Evolutionary conservation across 2,888 invertebrate species (phyloP), one percentile per base, ranked within the genome.

Genomic region (Polydesmus complanatus): DNA sequence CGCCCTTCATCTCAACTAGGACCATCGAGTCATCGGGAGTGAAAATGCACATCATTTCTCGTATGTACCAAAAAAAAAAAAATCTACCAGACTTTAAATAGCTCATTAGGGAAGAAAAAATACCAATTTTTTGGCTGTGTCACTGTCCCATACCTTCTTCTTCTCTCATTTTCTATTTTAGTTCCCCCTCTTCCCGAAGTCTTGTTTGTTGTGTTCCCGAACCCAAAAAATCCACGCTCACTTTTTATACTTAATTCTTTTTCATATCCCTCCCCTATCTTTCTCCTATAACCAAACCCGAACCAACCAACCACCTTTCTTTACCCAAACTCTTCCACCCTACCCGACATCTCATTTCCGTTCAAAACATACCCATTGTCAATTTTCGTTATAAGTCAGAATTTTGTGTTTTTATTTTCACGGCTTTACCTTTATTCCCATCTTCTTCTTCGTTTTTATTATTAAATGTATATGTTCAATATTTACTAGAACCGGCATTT

Each of bases 61-160:
- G 19, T 51, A 51, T 51, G 19, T 21, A 51, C 51, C 21, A 51
- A n/a, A 51, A 22, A 51, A 21, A n/a, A 14, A 47, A 14, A n/a
- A 14, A 11, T 47, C 48, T 51, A 51, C 21, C n/a, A 22, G 21
- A 22, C 21, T 21, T 51, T 47, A 47, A 57, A 57, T 57, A 57
- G 57, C 57, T 57, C 57, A 57, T 57, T 57, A 57, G 57, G 57
- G 14, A 51, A n/a, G n/a, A n/a, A n/a, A n/a, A n/a, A n/a, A n/a
- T n/a, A n/a, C n/a, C n/a, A n/a, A n/a, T n/a, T 57, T 57, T 57
- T 57, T 57, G 57, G 57, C 57, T 57, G 57, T 57, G 57, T 57
- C 57, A 57, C 57, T 50, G 49, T 49, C 37, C 56, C 37, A 47
- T 56, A 8, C 14, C 14, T 14, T 14, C 37, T 14, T 14, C 37